These are phyloP conservation scores for Rhopalosiphum padi DNA, from an alignment of 1,140 invertebrate genomes.

Conservation along the genomic window DNA sequence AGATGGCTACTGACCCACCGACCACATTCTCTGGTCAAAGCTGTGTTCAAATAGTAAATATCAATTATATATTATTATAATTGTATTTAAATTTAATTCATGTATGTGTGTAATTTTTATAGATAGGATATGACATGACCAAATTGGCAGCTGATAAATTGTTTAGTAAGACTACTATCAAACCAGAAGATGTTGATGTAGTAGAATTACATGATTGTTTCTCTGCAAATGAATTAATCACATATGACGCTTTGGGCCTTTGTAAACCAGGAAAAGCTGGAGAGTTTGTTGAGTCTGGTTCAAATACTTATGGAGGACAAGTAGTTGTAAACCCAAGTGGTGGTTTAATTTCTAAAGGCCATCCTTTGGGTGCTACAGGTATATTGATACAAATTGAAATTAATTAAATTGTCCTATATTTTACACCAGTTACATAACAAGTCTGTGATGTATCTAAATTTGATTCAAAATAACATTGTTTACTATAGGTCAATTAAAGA, in stretches of 20 bases:
- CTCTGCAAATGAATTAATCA: constrained; percentile 96
- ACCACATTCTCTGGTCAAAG: constrained; percentile 86
- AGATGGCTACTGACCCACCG: constrained; percentile 92
- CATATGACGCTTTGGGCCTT: constrained; percentile 95
- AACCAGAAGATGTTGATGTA: constrained; percentile 86
- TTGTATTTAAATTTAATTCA: constrained; percentile 41
- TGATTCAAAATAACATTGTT: neutral
- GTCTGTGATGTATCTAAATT: neutral
- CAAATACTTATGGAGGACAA: constrained; percentile 98
- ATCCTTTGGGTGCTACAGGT: constrained; percentile 97
- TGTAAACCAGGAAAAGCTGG: constrained; percentile 90
- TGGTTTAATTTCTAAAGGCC: constrained; percentile 97
- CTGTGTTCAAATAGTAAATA: constrained; percentile 81
- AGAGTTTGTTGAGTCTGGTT: constrained; percentile 89
- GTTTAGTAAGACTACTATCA: constrained; percentile 80
- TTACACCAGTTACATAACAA: neutral
- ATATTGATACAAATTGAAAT: constrained; percentile 59
- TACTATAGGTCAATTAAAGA: neutral
- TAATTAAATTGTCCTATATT: neutral
- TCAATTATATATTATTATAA: neutral
- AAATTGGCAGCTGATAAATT: constrained; percentile 80
- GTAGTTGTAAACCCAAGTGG: constrained; percentile 98
- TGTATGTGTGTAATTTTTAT: constrained; percentile 59
- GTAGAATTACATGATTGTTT: constrained; percentile 99
- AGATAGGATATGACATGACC: constrained; percentile 96